Conservation (phyloP, 2,797 vertebrate genomes). For the Acridotheres tristis region DNA sequence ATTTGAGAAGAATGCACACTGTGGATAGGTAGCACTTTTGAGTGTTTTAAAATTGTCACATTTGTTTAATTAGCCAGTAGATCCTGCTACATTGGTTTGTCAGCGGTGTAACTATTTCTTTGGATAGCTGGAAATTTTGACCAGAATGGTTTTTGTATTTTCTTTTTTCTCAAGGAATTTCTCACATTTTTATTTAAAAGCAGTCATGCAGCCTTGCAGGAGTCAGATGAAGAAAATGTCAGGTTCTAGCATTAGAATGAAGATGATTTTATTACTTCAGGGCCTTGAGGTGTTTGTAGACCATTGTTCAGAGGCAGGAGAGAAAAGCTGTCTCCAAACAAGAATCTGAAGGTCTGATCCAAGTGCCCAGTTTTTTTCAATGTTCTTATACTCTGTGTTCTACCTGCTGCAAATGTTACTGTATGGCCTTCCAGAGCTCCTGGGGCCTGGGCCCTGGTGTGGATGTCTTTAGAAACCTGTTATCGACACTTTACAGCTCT, state of each 20-base stretch:
- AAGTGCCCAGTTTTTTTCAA: neutral
- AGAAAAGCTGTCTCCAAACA: conserved; percentile 1
- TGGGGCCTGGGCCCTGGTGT: neutral
- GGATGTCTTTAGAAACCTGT: neutral
- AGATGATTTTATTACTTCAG: neutral
- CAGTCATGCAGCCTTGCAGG: neutral
- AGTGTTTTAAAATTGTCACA: conserved; percentile 58
- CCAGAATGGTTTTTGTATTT: neutral
- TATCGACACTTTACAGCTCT: neutral
- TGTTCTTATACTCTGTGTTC: neutral
- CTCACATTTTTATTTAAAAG: conserved; percentile 21
- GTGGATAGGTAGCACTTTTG: conserved; percentile 26
- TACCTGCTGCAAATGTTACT: neutral
- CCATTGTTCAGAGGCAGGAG: neutral
- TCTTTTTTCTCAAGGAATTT: neutral
- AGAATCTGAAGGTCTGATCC: neutral
- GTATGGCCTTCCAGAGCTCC: neutral
- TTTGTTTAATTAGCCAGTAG: conserved; percentile 70
- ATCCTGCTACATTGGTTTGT: conserved; percentile 58
- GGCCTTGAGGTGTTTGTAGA: neutral
- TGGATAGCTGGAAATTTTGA: conserved; percentile 56
- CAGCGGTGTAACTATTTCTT: conserved; percentile 36
- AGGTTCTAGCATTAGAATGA: neutral
- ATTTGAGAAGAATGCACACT: conserved; percentile 12
- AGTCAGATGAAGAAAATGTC: neutral